Base-by-base conservation (phyloP, 2,113 vertebrate genomes). In the Pseudorhombus dupliciocellatus region DNA sequence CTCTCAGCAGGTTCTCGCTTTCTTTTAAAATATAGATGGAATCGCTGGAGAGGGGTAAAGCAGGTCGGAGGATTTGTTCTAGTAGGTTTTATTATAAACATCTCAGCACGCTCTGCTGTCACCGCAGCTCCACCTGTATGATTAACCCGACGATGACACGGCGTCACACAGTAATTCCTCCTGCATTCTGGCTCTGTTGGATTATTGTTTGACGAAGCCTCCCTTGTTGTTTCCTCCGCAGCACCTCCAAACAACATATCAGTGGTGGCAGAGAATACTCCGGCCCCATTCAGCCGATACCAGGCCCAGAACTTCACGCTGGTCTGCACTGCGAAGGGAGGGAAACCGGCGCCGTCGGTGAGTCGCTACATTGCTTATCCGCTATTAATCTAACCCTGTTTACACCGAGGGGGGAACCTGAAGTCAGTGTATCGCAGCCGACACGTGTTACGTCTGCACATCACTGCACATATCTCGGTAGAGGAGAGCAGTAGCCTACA, bases 231-330 rank as follows among this genome's bases (percentile, higher is more conserved):
- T 62, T 81, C 58, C 24, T 70, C 5, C 26, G 30, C 92, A 98
- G 97, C 97, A 5, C 97, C 98, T 53, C 98, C 98, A 0, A 95
- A 94, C 9, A 98, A 97, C 89, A 99, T 99, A 71, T 96, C 97
- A 0, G 95, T 98, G 82, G 85, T 96, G 42, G 96, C 97, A 0
- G 96, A 97, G 0, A 95, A 98, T 85, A 92, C 95, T 0, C 97
- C 96, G 0, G 95, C 97, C 0, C 95, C 95, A 4, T 99, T 99
- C 93, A 99, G 96, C 90, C 96, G 97, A 75, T 99, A 99, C 92
- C 96, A 98, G 86, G 96, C 97, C 0, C 98, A 98, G 94, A 99
- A 99, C 92, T 95, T 99, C 91, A 98, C 98, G 1, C 92, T 99
- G 70, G 91, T 98, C 86, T 99, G 98, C 80, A 96, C 96, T 4